Evolutionary conservation across 2,113 vertebrate genomes (phyloP), one percentile per base, ranked within the genome.

Genomic region (Epinephelus fuscoguttatus): DNA sequence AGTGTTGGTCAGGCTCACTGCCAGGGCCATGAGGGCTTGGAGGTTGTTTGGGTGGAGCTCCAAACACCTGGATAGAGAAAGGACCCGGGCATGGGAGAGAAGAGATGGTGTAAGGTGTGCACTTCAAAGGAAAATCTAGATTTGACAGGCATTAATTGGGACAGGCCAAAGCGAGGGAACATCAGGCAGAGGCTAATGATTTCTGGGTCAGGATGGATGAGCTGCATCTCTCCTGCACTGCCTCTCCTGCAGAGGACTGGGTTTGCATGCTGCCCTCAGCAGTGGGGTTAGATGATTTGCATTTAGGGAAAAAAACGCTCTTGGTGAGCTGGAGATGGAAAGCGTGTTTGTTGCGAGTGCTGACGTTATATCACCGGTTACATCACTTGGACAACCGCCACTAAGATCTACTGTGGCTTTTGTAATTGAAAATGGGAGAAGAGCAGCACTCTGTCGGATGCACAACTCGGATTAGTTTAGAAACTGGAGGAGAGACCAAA

Each of bases 21-120:
- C 97, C 94, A 99, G 92, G 25, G 97, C 98, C 97, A 99, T 97
- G 84, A 99, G 95, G 6, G 98, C 98, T 84, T 95, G 94, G 57
- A 99, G 90, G 91, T 99, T 99, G 94, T 97, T 98, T 81, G 98
- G 97, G 94, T 99, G 98, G 88, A 99, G 95, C 91, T 99, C 98
- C 92, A 99, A 96, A 93, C 98, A 99, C 94, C 98, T 97, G 94
- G 83, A 90, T 80, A 78, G 90, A 91, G 70, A 90, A 27, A 67
- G 12, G 52, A 78, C n/a, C 27, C 27, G 27, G 59, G n/a, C 37
- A 67, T 3, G 21, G 61, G 57, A 69, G 25, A 78, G 75, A 73
- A 80, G 72, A 88, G 59, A 30, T 25, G 69, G 27, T 63, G 57
- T 82, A n/a, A 89, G 50, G 56, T 60, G 84, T 49, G 15, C 59